These are phyloP conservation scores for Aleiodes alternator DNA, from an alignment of 2,888 invertebrate species.

Conservation along the genomic window DNA sequence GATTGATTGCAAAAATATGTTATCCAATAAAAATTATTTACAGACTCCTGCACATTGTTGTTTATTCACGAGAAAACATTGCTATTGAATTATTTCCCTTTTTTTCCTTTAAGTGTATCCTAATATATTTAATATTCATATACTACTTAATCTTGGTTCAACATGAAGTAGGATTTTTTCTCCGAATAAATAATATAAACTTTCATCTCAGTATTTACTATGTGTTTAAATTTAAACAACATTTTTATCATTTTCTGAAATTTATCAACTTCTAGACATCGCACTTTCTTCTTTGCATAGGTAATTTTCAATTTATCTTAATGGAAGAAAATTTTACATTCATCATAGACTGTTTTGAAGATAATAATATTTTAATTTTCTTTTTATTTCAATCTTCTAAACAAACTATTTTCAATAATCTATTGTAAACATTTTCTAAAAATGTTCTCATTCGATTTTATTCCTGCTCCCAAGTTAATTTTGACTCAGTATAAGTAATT, in stretches of 20 bases:
- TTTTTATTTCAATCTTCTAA: not conserved
- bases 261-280: not conserved
- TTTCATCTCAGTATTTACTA: not conserved
- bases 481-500: slow-evolving; percentile 18
- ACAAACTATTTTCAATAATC: slow-evolving; percentile 27
- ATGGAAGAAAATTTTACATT: slow-evolving; percentile 35
- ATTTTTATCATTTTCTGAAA: not conserved
- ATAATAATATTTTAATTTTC: not conserved
- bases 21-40: slow-evolving; percentile 29
- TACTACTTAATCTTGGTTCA: slow-evolving; percentile 26
- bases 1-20: slow-evolving; percentile 31
- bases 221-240: slow-evolving; percentile 5
- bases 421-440: not conserved
- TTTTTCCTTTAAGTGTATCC: slow-evolving; percentile 1
- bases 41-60: slow-evolving; percentile 17
- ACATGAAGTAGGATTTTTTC: slow-evolving; percentile 15
- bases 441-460: slow-evolving; percentile 12
- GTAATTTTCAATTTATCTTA: slow-evolving; percentile 36
- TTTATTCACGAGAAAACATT: slow-evolving; percentile 24
- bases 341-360: slow-evolving; percentile 26
- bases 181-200: slow-evolving; percentile 20
- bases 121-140: slow-evolving; percentile 4
- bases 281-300: slow-evolving; percentile 6
- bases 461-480: slow-evolving; percentile 29
- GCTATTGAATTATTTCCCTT: not conserved